Base-by-base conservation (phyloP, 2,797 vertebrate genomes). In the Tamandua tetradactyla region DNA sequence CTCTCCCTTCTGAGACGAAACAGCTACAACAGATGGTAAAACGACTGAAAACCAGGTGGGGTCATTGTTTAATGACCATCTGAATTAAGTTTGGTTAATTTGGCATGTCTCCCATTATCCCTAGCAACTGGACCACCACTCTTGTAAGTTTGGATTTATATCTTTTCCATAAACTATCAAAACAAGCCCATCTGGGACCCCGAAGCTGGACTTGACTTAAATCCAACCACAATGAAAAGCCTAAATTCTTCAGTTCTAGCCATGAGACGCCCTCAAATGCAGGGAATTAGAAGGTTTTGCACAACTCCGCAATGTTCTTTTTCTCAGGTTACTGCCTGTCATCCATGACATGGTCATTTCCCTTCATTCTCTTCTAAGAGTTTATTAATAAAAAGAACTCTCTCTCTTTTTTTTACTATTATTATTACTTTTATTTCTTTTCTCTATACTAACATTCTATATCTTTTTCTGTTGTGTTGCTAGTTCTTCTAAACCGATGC, bases 11-110 rank as follows among this genome's bases (percentile, higher is more conserved):
- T 37, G 95, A 95, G 91, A 96, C 97, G 98, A 97, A 97, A 49
- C 81, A 95, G 94, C 97, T 87, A 84, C 30, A 95, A 87, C 98
- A 98, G 98, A 98, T 98, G 98, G 98, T 69, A 40, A 97, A 95
- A 94, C 61, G 18, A 12, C 76, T 2, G 95, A 89, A 35, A 42
- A 96, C 96, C 98, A 98, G 98, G 98, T 98, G 98, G 98, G 80
- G 91, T 92, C 97, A 96, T 98, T 98, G 98, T 98, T 97, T 3
- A 95, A 69, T 82, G 96, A 96, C 97, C 78, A 87, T 93, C 96
- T 80, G n/a, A 96, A 98, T 97, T 97, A 97, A 97, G 96, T 89
- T 55, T 93, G 95, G 92, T 96, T 97, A 97, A 98, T 98, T 98
- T 98, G 98, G 96, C 84, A 0, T 12, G 52, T 93, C 97, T 98